Percentiles rank a stretch among this genome's conserved stretches.
Evolutionary conservation across 1,140 invertebrate species (phyloP).

Genomic region (Daktulosphaira vitifoliae): DNA sequence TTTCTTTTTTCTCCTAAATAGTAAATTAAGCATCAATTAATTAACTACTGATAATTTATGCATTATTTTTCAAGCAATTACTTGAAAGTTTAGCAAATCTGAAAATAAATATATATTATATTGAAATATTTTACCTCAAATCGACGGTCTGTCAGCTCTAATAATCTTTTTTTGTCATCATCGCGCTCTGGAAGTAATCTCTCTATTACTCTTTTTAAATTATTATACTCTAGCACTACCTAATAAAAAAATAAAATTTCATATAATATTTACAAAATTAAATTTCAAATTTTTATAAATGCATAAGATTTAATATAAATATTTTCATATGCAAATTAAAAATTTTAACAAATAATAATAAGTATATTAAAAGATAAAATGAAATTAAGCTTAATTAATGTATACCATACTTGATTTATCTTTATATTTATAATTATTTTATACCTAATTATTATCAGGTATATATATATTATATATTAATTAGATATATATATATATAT

Average conservation of each 20-base stretch:
- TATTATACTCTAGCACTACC: not conserved
- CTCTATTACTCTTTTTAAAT: not conserved
- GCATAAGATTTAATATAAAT: too few species aligned
- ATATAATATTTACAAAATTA: too few species aligned
- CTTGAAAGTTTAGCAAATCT: not conserved
- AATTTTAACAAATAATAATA: too few species aligned
- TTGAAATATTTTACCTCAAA: conserved; percentile 16
- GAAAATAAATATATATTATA: not conserved
- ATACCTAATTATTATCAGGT: too few species aligned
- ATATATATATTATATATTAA: too few species aligned
- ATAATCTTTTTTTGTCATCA: conserved; percentile 9
- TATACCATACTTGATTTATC: too few species aligned
- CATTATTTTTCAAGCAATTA: not conserved
- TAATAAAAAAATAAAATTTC: not conserved
- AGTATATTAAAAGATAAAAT: too few species aligned
- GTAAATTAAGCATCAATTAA: not conserved
- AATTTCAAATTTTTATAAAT: too few species aligned
- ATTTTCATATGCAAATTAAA: too few species aligned
- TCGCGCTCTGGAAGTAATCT: not conserved
- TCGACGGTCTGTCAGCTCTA: conserved; percentile 5
- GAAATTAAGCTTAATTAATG: not conserved
- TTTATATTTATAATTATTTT: too few species aligned
- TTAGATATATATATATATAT: too few species aligned
- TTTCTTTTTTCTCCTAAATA: conserved; percentile 3
- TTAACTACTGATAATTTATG: not conserved